These are phyloP conservation scores for Volucella inanis DNA, from an alignment of 2,888 invertebrate genomes.

Conservation along the genomic window DNA sequence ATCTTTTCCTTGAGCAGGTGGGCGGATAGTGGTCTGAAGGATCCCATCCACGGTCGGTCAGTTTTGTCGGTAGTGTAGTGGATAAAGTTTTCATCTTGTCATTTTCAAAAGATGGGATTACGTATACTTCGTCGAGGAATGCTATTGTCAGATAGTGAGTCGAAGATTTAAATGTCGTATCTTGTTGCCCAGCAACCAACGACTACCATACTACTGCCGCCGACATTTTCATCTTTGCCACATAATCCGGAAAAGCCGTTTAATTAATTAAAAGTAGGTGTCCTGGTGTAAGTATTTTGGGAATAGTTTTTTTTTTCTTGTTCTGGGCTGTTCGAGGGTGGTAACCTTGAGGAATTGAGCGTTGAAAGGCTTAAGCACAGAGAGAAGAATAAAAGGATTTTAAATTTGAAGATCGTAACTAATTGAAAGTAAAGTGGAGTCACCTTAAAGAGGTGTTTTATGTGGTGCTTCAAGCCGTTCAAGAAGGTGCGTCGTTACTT, in stretches of 20 bases:
- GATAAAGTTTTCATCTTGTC: slow-evolving; percentile 23
- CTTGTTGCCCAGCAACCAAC: slow-evolving; percentile 42
- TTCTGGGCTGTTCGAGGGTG: background rate
- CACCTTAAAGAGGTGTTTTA: background rate
- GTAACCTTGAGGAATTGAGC: slow-evolving; percentile 21
- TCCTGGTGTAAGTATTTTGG: slow-evolving; percentile 45
- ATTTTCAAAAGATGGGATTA: slow-evolving; percentile 37
- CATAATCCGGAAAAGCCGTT: slow-evolving; percentile 61
- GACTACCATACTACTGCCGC: slow-evolving; percentile 27
- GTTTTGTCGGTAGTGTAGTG: background rate
- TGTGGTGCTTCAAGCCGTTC: background rate
- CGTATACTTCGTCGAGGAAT: slow-evolving; percentile 34
- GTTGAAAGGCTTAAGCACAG: background rate
- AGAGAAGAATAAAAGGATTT: slow-evolving; percentile 18
- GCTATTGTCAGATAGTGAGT: slow-evolving; percentile 58
- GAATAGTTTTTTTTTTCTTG: slow-evolving; percentile 46
- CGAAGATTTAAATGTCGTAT: slow-evolving; percentile 35
- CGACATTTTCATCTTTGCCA: slow-evolving; percentile 10
- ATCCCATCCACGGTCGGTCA: too few species aligned
- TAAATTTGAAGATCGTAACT: slow-evolving; percentile 48
- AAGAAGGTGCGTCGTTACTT: background rate
- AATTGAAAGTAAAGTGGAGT: slow-evolving; percentile 39
- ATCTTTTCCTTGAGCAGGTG: slow-evolving; percentile 46
- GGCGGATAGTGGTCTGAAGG: background rate
- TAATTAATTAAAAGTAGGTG: slow-evolving; percentile 68